A percentile compares a stretch with the other conserved stretches of the same genome.
Conservation (phyloP, 2,797 vertebrate genomes). For the Microhierax caerulescens region DNA sequence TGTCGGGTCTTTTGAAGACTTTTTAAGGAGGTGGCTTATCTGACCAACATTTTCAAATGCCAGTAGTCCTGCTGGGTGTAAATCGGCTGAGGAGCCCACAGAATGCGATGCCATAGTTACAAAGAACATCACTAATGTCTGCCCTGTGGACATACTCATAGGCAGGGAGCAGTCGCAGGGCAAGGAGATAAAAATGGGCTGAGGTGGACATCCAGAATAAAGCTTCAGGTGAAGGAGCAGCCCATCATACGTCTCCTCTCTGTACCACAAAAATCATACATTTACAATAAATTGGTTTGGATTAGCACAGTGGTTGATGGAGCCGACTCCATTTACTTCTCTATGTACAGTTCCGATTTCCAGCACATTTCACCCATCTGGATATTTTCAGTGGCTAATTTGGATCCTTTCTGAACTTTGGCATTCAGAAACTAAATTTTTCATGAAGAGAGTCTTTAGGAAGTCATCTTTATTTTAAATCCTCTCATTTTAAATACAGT, state of each 20-base stretch:
- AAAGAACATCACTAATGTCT: neutral
- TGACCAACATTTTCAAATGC: neutral
- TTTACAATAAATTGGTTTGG: neutral
- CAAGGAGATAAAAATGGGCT: neutral
- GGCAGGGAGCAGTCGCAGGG: neutral
- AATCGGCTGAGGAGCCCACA: neutral
- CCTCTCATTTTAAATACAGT: neutral
- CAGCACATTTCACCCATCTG: neutral
- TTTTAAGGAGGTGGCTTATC: conserved; percentile 14
- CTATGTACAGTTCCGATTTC: neutral
- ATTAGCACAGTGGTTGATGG: neutral
- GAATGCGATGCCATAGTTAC: neutral
- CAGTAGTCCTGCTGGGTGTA: neutral
- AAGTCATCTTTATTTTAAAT: neutral
- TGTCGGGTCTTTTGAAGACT: neutral
- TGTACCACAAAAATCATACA: neutral
- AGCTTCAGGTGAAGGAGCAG: neutral
- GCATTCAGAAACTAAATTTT: neutral
- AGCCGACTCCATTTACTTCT: neutral
- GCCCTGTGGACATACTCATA: rapidly evolving
- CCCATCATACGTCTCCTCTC: neutral
- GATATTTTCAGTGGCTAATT: neutral
- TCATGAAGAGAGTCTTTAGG: neutral
- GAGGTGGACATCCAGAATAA: neutral
- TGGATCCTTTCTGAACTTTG: neutral